Base-by-base conservation (phyloP, 37 sponge, comb jelly and placozoan species). In the Spongilla lacustris region DNA sequence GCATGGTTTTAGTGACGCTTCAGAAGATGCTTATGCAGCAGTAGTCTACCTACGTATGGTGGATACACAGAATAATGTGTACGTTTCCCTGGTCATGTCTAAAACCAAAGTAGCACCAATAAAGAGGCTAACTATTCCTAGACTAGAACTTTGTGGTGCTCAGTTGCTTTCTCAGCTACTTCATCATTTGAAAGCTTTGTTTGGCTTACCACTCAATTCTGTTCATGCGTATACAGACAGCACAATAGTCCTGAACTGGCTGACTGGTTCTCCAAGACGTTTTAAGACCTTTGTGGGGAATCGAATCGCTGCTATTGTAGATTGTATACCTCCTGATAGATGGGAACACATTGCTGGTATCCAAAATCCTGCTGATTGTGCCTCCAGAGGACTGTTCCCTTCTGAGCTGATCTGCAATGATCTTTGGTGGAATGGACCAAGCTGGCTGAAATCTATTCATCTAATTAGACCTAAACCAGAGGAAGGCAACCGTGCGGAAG, bases 401-500 rank as follows among this genome's bases (percentile, higher is more conserved):
- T 27, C 36, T 21, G 71, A 77, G 34, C 36, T 85, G 78, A 77
- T 37, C 17, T 31, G 31, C 22, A 38, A 77, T 70, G 46, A 67
- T 14, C 85, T 85, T 46, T 85, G 85, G 85, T 85, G 85, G 85
- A 49, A 77, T 34, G 85, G 85, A 11, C 77, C 85, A 33, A 41
- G 66, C 28, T 85, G 49, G 48, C 67, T 85, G 27, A 46, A 46
- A 46, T 46, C 46, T 46, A 46, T 46, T 46, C 46, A 46, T 46
- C 46, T 46, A 8, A 46, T 46, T 46, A 46, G 46, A 46, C 46
- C 46, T 46, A 46, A 46, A 46, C 46, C 46, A 46, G 46, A 46
- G 46, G 46, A 46, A 46, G 46, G 46, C 46, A 46, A 46, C 46
- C 46, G 46, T 46, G 46, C 46, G 46, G 46, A 46, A 46, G 46